Evolutionary conservation across 2,888 invertebrate species (phyloP).

Genomic region (Drosophila mettleri): DNA sequence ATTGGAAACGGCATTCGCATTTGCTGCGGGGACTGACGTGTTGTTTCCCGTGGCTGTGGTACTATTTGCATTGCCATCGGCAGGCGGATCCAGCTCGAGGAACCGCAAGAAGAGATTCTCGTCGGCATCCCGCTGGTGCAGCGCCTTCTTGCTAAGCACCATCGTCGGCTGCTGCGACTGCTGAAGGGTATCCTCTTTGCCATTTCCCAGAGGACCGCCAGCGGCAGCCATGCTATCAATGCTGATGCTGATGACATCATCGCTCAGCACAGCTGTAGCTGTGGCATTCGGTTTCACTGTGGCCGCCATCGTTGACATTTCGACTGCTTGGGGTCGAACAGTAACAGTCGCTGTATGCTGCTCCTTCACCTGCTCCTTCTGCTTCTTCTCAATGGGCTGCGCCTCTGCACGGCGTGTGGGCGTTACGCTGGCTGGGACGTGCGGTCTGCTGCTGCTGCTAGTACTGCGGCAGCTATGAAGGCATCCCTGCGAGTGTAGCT

Average conservation of each 20-base stretch:
- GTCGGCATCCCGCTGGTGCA: slow-evolving; percentile 88
- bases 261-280: slow-evolving; percentile 71
- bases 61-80: slow-evolving; percentile 86
- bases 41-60: slow-evolving; percentile 36
- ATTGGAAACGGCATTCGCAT: slow-evolving; percentile 73
- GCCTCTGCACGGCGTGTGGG: slow-evolving; percentile 45
- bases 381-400: slow-evolving; percentile 22
- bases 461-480: slow-evolving; percentile 83
- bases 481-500: slow-evolving; percentile 89
- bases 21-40: background rate
- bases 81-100: slow-evolving; percentile 90
- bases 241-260: slow-evolving; percentile 83
- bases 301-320: slow-evolving; percentile 44
- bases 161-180: slow-evolving; percentile 60
- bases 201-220: slow-evolving; percentile 14
- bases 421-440: slow-evolving; percentile 32
- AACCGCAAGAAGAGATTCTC: slow-evolving; percentile 91
- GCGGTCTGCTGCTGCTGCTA: slow-evolving; percentile 21
- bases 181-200: slow-evolving; percentile 40
- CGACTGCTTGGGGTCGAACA: slow-evolving; percentile 15
- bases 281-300: slow-evolving; percentile 78
- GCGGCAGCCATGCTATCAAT: slow-evolving; percentile 77
- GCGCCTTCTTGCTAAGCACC: slow-evolving; percentile 86
- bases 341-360: background rate
- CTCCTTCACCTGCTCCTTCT: slow-evolving; percentile 12